Evolutionary conservation across 2,797 vertebrate species (phyloP).

Genomic region (Tinamus major): DNA sequence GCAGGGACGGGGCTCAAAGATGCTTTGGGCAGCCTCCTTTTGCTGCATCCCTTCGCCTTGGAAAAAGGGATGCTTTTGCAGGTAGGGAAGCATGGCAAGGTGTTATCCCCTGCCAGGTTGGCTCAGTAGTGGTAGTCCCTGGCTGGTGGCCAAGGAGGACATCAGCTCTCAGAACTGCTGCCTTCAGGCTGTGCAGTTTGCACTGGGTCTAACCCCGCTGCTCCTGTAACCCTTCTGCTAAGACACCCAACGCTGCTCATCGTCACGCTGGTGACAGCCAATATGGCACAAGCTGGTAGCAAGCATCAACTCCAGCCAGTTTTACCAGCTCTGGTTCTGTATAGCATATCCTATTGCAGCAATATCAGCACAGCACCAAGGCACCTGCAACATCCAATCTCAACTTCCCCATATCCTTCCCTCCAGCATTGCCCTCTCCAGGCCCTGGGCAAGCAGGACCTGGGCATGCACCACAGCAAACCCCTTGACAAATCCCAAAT

Average conservation of each 20-base stretch:
- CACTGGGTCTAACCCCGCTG: accelerated
- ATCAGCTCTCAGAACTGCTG: not conserved
- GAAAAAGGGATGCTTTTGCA: not conserved
- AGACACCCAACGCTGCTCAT: accelerated
- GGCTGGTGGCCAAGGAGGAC: not conserved
- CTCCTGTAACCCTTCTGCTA: accelerated
- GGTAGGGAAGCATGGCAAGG: not conserved
- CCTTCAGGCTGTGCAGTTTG: too few relatives aligned
- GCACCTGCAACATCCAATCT: accelerated
- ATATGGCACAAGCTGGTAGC: accelerated
- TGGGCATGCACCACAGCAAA: accelerated
- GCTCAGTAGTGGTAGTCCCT: accelerated
- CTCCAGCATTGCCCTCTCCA: not conserved
- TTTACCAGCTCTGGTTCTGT: not conserved
- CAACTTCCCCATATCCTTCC: too few relatives aligned
- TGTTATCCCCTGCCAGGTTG: accelerated
- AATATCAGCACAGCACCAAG: accelerated
- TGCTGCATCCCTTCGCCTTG: too few relatives aligned
- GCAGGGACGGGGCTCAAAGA: not conserved
- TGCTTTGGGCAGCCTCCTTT: not conserved
- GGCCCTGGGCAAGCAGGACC: too few relatives aligned
- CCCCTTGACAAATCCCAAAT: not conserved
- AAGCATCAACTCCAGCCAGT: accelerated
- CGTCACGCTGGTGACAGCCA: too few relatives aligned
- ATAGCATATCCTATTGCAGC: accelerated